phyloP scores from a whole-genome alignment of 2,888 invertebrate species.

The Philopedon plagiatum region DNA sequence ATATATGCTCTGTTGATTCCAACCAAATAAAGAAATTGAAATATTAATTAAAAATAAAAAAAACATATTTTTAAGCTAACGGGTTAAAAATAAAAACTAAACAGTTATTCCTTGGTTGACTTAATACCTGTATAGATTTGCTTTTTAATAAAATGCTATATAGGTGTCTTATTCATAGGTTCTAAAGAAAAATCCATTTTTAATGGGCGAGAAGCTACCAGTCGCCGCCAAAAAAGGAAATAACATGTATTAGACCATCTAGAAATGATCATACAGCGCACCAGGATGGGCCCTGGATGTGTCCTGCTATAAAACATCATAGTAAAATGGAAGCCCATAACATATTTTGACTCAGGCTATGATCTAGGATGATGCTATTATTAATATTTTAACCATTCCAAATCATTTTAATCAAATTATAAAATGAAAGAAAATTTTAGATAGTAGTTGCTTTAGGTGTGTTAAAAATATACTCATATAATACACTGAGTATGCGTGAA shows the following conservation, averaged over 20 bases:
- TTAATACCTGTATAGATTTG: too few relatives aligned
- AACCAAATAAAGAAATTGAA: too few relatives aligned
- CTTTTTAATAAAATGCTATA: too few relatives aligned
- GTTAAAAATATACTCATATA: constrained; percentile 36
- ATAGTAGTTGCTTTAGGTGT: constrained; percentile 60
- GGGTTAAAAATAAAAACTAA: too few relatives aligned
- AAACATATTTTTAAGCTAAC: too few relatives aligned
- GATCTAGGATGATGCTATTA: constrained; percentile 54
- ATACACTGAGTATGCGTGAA: constrained; percentile 35
- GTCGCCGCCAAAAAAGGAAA: constrained; percentile 95
- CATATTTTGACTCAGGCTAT: constrained; percentile 57
- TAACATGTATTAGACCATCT: constrained; percentile 69
- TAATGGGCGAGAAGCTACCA: constrained; percentile 88
- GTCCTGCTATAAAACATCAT: constrained; percentile 44
- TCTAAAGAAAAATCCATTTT: constrained; percentile 78
- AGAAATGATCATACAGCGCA: constrained; percentile 33
- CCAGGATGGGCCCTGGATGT: constrained; percentile 46
- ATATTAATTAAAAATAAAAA: too few relatives aligned
- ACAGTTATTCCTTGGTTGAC: too few relatives aligned
- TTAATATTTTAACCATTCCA: constrained; percentile 52
- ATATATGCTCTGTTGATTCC: too few relatives aligned
- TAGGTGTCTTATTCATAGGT: constrained; percentile 23
- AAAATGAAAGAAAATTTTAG: constrained; percentile 39
- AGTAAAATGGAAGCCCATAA: constrained; percentile 38
- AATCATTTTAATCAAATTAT: constrained; percentile 35